Conservation (phyloP, 92 coral and sea anemone genomes). For the Virgularia gustaviana region DNA sequence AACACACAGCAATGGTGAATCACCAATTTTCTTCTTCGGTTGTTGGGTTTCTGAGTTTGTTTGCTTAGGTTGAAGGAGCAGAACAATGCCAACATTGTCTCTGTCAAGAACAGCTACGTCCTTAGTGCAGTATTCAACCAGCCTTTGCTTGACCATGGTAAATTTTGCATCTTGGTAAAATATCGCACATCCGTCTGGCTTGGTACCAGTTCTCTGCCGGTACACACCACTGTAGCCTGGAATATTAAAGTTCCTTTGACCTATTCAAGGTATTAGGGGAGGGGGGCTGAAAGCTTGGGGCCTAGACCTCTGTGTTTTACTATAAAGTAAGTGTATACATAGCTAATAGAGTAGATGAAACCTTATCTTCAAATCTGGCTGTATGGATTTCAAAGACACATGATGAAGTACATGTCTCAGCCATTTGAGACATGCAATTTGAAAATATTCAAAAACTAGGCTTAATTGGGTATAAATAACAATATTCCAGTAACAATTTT, state of each 20-base stretch:
- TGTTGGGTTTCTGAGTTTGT: background rate
- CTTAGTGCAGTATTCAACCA: conserved; percentile 58
- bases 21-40: no score
- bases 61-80: conserved; percentile 64
- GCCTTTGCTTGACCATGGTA: conserved; percentile 55
- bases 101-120: conserved; percentile 69
- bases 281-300: background rate
- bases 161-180: conserved; percentile 67
- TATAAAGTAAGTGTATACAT: background rate
- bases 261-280: background rate
- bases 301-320: background rate
- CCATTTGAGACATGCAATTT: no score
- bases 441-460: no score
- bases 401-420: no score
- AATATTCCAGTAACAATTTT: no score
- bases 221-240: conserved; percentile 75
- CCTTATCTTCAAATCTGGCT: no score
- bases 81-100: conserved; percentile 74
- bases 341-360: background rate
- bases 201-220: conserved; percentile 84
- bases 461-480: no score
- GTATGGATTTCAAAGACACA: no score
- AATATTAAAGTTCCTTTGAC: no score
- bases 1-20: conserved; percentile 56
- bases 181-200: conserved; percentile 93